Evolutionary conservation across 2,797 vertebrate genomes (phyloP).

Genomic region (Notolabrus celidotus): DNA sequence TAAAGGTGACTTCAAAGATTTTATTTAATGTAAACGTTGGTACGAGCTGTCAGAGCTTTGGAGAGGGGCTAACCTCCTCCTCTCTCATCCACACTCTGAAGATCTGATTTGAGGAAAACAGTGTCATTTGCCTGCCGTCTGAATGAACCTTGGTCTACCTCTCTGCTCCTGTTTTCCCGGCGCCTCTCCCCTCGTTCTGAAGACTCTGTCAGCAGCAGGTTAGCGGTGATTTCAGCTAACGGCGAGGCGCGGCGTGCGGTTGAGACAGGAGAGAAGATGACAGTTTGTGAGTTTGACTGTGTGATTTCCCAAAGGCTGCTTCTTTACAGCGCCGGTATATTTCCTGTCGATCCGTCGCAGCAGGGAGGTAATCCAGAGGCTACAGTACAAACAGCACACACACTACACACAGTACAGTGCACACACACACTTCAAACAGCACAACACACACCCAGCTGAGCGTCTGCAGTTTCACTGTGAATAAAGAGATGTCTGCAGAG

Average conservation of each 20-base stretch:
- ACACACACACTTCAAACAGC: not conserved
- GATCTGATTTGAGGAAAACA: not conserved
- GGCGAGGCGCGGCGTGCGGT: no score
- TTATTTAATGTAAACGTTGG: no score
- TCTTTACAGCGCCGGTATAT: not conserved
- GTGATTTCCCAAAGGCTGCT: not conserved
- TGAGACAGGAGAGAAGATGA: conserved; percentile 3
- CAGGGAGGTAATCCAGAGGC: conserved; percentile 5
- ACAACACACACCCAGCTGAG: not conserved
- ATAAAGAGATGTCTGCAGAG: not conserved
- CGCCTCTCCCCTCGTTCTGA: not conserved
- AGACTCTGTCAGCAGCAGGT: not conserved
- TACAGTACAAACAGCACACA: not conserved
- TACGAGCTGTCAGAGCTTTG: no score
- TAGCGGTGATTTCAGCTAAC: not conserved
- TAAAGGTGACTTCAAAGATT: no score
- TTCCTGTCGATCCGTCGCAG: conserved; percentile 1
- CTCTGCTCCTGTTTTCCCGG: not conserved
- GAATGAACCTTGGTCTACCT: not conserved
- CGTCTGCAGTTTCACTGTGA: not conserved
- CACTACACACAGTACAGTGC: not conserved
- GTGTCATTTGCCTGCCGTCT: not conserved
- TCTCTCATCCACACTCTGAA: not conserved
- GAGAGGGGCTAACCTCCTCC: no score
- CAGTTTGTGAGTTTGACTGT: not conserved